These are phyloP conservation scores for Catostomus latipinnis DNA, from an alignment of 2,797 vertebrate species.

Conservation along the genomic window DNA sequence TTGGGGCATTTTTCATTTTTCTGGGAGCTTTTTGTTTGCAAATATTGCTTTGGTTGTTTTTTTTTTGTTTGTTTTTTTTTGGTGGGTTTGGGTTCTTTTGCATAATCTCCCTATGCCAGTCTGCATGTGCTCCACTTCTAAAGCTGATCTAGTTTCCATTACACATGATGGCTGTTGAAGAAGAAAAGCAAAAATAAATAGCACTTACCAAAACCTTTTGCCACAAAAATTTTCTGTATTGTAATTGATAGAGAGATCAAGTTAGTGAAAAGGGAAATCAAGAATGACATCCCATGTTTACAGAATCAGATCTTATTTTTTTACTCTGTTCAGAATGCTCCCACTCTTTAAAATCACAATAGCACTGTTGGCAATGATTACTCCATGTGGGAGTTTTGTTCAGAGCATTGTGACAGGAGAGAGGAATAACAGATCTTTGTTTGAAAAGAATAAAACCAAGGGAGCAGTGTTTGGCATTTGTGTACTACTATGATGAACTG, in stretches of 20 bases:
- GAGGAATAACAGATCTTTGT: slow-evolving; percentile 12
- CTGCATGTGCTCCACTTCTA: slow-evolving; percentile 13
- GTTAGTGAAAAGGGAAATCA: neutral
- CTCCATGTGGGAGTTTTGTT: slow-evolving; percentile 39
- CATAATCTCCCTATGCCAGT: slow-evolving; percentile 14
- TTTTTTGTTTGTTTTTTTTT: slow-evolving; percentile 10
- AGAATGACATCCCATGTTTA: slow-evolving; percentile 42
- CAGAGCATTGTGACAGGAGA: neutral
- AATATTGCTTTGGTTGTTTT: neutral
- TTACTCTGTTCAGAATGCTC: slow-evolving; percentile 22
- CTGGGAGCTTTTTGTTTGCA: neutral
- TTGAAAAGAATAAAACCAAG: slow-evolving; percentile 22
- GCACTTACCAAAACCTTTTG: neutral
- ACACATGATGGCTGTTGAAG: slow-evolving; percentile 5
- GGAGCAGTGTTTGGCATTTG: slow-evolving; percentile 1
- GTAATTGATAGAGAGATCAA: slow-evolving; percentile 39
- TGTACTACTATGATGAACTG: slow-evolving; percentile 38
- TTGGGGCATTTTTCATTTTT: neutral
- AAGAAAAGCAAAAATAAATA: neutral
- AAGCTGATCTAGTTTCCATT: slow-evolving; percentile 10
- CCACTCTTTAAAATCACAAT: slow-evolving; percentile 18
- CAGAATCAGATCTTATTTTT: neutral
- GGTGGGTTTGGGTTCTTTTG: slow-evolving; percentile 26
- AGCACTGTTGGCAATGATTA: slow-evolving; percentile 33
- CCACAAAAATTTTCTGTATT: neutral